These are phyloP conservation scores for Lepidostoma basale DNA, from an alignment of 1,140 invertebrate genomes.

Conservation along the genomic window DNA sequence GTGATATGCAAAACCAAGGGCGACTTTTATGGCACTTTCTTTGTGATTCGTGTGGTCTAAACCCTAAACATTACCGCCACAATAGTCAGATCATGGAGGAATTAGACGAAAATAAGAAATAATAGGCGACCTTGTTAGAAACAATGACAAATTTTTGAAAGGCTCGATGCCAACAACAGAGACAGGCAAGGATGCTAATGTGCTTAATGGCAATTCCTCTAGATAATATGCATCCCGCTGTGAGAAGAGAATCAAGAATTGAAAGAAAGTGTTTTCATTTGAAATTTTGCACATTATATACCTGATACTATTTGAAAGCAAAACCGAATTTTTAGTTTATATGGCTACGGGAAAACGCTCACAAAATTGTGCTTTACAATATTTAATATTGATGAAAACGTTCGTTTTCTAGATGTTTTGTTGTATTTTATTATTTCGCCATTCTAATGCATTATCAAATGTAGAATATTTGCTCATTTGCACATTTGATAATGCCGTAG, in stretches of 20 bases:
- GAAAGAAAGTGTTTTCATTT: slow-evolving; percentile 1
- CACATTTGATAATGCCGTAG: no score
- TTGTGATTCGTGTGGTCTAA: not conserved
- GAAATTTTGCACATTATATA: not conserved
- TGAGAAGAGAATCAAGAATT: not conserved
- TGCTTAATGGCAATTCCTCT: not conserved
- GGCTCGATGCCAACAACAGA: not conserved
- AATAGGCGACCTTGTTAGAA: slow-evolving; percentile 4
- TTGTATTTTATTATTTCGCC: no score
- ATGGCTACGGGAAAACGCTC: not conserved
- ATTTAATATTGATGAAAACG: no score
- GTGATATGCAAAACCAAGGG: slow-evolving; percentile 11
- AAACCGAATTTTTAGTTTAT: not conserved
- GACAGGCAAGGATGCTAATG: not conserved
- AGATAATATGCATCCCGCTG: not conserved
- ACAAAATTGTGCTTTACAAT: no score
- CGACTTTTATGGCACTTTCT: not conserved
- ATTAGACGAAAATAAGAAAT: no score
- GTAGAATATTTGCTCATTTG: no score
- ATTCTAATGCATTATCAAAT: no score
- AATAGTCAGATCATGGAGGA: not conserved
- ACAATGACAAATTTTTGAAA: slow-evolving; percentile 2
- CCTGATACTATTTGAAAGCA: not conserved
- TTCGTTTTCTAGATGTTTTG: no score
- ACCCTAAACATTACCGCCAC: not conserved